phyloP scores from a whole-genome alignment of 2,888 invertebrate species.

The Tipula helvola region DNA sequence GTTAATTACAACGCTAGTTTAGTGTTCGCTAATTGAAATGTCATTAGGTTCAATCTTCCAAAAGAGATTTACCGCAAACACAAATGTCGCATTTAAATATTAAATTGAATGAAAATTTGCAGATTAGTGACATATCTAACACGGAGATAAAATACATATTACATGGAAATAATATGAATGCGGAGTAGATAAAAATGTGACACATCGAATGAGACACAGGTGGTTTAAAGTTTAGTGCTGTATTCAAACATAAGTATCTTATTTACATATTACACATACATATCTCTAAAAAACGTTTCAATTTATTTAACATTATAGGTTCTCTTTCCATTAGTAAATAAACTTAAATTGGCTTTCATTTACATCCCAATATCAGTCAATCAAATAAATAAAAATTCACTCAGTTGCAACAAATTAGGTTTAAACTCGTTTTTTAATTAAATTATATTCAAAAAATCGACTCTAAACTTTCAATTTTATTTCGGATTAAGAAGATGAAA shows the following conservation, averaged over 20 bases:
- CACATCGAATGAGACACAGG: background rate
- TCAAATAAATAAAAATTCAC: no score
- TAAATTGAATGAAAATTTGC: background rate
- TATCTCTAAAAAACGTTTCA: no score
- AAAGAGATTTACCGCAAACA: background rate
- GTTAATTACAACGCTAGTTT: background rate
- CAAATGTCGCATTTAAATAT: background rate
- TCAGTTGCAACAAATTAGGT: no score
- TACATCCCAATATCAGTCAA: no score
- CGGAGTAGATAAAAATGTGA: background rate
- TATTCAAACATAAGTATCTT: background rate
- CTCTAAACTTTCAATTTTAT: no score
- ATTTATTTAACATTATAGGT: no score
- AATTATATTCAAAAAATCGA: no score
- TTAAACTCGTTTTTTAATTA: no score
- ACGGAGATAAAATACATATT: background rate
- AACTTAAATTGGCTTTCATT: no score
- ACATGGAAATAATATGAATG: background rate
- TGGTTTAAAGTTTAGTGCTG: background rate
- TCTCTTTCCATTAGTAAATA: no score
- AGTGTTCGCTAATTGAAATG: background rate
- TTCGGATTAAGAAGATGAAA: no score
- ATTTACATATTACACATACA: background rate
- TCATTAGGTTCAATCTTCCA: background rate
- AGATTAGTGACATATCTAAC: background rate